Evolutionary conservation across 2,797 vertebrate genomes (phyloP).

Genomic region (Ispidina picta): DNA sequence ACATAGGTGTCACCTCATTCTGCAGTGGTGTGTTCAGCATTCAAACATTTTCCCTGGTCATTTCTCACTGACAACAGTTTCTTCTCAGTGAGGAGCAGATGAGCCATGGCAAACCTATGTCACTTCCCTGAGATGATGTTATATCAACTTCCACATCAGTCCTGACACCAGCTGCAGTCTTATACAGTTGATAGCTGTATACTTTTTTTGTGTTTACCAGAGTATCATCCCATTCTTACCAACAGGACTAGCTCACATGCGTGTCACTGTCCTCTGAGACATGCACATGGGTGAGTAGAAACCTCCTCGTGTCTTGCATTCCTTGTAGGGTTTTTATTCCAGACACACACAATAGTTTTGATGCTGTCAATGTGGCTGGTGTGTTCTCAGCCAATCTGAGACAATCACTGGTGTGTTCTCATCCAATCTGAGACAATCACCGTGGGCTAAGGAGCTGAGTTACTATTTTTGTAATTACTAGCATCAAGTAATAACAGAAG

Average conservation of each 20-base stretch:
- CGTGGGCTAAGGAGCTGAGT: background rate
- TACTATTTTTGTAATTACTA: background rate
- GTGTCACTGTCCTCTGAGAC: background rate
- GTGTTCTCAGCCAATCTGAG: background rate
- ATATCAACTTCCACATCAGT: background rate
- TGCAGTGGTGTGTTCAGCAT: background rate
- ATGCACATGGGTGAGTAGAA: accelerated
- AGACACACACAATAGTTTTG: background rate
- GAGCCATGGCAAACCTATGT: background rate
- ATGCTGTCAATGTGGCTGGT: background rate
- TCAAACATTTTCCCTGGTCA: background rate
- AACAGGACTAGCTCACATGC: accelerated
- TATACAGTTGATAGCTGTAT: background rate
- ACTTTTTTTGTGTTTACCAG: background rate
- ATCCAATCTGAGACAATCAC: background rate
- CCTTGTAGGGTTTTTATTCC: background rate
- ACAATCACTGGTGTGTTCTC: background rate
- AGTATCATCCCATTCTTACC: background rate
- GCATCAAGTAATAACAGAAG: background rate
- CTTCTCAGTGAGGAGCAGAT: background rate
- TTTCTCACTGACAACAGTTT: background rate
- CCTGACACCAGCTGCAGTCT: background rate
- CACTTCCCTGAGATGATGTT: background rate
- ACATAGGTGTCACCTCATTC: constrained; percentile 23
- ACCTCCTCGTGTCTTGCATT: background rate